Evolutionary conservation across 92 coral and sea anemone genomes (phyloP), one percentile per base, ranked within the genome.

Genomic region (Blastomussa wellsi): DNA sequence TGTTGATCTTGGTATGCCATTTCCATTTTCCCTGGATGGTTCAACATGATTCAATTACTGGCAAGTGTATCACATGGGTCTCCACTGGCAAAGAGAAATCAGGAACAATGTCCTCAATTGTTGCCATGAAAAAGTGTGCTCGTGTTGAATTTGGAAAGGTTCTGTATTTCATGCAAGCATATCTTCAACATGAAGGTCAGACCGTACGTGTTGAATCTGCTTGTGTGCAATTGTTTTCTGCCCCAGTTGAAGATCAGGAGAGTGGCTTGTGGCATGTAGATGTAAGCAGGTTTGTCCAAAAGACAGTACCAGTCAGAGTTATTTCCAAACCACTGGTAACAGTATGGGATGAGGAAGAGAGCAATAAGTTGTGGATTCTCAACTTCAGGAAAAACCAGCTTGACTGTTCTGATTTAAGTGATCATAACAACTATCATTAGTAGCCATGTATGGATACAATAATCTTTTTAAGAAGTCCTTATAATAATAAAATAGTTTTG

Each of bases 291-390:
- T 83, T 55, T 16, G 41, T 12, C 28, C 65, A 62, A 42, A 44
- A 53, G 36, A n/a, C 51, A 12, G 72, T 79, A n/a, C 31, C 66
- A 52, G 28, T 86, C 20, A 2, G 51, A 72, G 6, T 11, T 38
- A 86, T 86, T 59, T 86, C 85, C 36, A 86, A 57, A 66, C 85
- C 89, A 48, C 85, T 86, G 13, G 79, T 86, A 53, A 80, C 83
- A 67, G 89, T 79, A 36, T 41, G 72, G 28, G 85, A 86, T 79
- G 85, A 86, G 38, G 28, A 72, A 35, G 79, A 72, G 48, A 42
- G 2, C 17, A 76, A 79, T 65, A 71, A 35, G 20, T 44, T 86
- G 52, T 86, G 85, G 89, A 72, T 86, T 19, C 52, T 86, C 3
- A 86, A 86, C 29, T 78, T 19, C 47, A 49, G 79, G 36, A 31